phyloP scores from a whole-genome alignment of 2,797 vertebrate species.

The Semaprochilodus insignis region DNA sequence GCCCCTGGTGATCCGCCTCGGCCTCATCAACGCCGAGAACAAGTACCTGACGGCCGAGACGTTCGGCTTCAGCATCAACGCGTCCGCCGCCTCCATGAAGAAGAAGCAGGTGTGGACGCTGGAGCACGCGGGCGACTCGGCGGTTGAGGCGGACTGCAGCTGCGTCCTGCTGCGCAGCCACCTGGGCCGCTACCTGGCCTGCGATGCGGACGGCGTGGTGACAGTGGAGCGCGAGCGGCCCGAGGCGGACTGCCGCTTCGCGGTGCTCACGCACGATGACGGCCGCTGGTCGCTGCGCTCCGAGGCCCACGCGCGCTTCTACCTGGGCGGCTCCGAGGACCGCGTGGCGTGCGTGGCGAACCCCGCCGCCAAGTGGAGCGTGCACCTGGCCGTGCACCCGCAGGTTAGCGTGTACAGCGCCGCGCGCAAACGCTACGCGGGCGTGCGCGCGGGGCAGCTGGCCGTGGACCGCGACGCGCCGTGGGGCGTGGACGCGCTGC shows the following conservation, averaged over 20 bases:
- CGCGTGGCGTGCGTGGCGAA: slow-evolving; percentile 92
- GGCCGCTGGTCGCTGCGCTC: slow-evolving; percentile 95
- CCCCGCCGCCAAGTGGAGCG: slow-evolving; percentile 88
- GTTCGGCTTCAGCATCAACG: slow-evolving; percentile 96
- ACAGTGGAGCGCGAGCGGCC: slow-evolving; percentile 88
- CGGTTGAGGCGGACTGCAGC: slow-evolving; percentile 77
- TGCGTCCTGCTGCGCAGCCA: slow-evolving; percentile 89
- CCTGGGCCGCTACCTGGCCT: slow-evolving; percentile 94
- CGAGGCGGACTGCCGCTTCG: slow-evolving; percentile 87
- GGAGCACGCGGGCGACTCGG: slow-evolving; percentile 82
- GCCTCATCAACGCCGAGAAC: slow-evolving; percentile 90
- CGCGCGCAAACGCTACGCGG: slow-evolving; percentile 91
- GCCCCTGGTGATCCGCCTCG: slow-evolving; percentile 90
- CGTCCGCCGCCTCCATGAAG: slow-evolving; percentile 93
- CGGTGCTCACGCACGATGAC: slow-evolving; percentile 89
- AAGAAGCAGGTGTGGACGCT: slow-evolving; percentile 99
- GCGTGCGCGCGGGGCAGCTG: slow-evolving; percentile 82
- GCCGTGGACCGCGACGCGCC: slow-evolving; percentile 90
- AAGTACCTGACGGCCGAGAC: slow-evolving; percentile 95
- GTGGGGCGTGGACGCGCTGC: slow-evolving; percentile 93
- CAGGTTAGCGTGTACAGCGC: slow-evolving; percentile 92
- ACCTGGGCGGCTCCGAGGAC: slow-evolving; percentile 91
- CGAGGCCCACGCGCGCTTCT: slow-evolving; percentile 86
- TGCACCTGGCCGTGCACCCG: slow-evolving; percentile 95
- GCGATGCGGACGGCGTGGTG: slow-evolving; percentile 93